Conservation (phyloP, 2,113 vertebrate species). For the Otolemur garnettii region DNA sequence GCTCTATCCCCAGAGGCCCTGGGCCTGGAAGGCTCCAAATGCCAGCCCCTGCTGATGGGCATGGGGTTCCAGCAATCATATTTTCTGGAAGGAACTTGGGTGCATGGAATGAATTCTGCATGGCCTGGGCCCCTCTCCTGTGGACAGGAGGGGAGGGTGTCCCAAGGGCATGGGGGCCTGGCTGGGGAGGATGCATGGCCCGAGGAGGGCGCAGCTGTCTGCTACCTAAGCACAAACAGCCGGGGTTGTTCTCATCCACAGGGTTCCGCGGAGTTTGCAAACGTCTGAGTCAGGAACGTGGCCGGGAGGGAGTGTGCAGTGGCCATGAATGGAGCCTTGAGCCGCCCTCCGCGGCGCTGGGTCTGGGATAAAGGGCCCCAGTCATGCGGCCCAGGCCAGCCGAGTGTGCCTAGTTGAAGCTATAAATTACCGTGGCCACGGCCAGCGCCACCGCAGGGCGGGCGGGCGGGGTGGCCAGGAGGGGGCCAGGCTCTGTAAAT, state of each 20-base stretch:
- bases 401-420: conserved; percentile 61
- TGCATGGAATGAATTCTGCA: fast-evolving
- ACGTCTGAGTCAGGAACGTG: conserved; percentile 14
- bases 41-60: fast-evolving
- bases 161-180: neutral
- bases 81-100: neutral
- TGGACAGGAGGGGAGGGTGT: too few relatives aligned
- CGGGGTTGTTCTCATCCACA: neutral
- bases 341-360: neutral
- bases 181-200: neutral
- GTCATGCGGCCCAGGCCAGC: conserved; percentile 68
- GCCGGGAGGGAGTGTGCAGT: conserved; percentile 34
- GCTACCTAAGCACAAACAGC: conserved; percentile 46
- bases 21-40: fast-evolving
- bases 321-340: conserved; percentile 73
- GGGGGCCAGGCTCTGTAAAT: conserved; percentile 74
- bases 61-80: neutral
- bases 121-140: neutral
- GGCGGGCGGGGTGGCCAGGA: conserved; percentile 55
- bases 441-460: conserved; percentile 76
- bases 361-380: conserved; percentile 74
- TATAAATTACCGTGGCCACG: conserved; percentile 78
- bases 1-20: fast-evolving
- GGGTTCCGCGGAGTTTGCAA: conserved; percentile 42
- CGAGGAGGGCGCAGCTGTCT: neutral